Evolutionary conservation across 2,888 invertebrate species (phyloP), one percentile per base, ranked within the genome.

Genomic region (Autographa gamma): DNA sequence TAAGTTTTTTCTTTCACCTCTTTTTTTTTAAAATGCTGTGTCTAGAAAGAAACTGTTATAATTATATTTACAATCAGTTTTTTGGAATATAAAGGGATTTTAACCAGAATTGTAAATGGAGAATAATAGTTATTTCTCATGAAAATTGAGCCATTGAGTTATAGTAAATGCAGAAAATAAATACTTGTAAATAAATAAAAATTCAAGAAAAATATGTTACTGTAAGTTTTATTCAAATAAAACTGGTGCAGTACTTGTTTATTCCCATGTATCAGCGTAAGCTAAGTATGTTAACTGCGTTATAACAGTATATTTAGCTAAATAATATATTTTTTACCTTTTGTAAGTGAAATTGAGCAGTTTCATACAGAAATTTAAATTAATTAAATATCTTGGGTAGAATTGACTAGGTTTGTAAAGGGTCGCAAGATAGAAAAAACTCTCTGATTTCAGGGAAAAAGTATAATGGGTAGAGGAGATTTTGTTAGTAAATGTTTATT

Each of bases 231-330:
- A n/a, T 7, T n/a, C 0, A 48, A 8, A 58, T 65, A 72, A 79
- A 80, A 77, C 73, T 74, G 81, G 77, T 82, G 81, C 83, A 82
- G 81, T 64, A 60, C 52, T 52, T 38, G 43, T 59, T 48, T 70
- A 31, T 59, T 8, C 64, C 16, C 25, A 19, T 18, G 66, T 77
- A 70, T 77, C 60, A n/a, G 63, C 65, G 71, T 73, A 65, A 70
- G 71, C 66, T 61, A 69, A 66, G 60, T 66, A 67, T 64, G 34
- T 63, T 66, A n/a, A 43, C 16, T 61, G 64, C 31, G 63, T 68
- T 14, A 25, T 6, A 38, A 38, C 31, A 16, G 31, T 32, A 16
- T 41, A 11, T 54, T 41, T 43, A 8, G n/a, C 56, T 56, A 7
- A 14, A n/a, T 25, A n/a, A n/a, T 59, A 63, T 43, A 2, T 25